Evolutionary conservation across 1,140 invertebrate species (phyloP), one percentile per base, ranked within the genome.

Genomic region (Hypothenemus hampei): DNA sequence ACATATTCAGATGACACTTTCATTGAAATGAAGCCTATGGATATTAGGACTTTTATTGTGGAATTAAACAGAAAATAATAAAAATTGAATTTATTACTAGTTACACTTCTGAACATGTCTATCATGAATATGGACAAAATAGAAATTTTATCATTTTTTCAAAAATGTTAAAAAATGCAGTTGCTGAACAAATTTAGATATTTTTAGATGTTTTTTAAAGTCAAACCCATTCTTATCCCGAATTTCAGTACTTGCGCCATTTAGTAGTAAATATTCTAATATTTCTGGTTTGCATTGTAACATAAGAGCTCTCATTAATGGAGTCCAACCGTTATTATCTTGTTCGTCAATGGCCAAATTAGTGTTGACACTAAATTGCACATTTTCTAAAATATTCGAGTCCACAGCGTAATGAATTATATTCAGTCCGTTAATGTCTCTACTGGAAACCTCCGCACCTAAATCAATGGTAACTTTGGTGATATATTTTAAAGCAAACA

Each of bases 401-500:
- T 78, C 76, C 1, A 76, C 75, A 3, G 77, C 77, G 56, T 73
- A 74, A 64, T 80, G 78, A 39, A 78, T 64, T 2, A 71, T 59
- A 10, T 71, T 73, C 1, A 77, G 65, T 13, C 55, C 59, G 29
- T 61, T 61, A 26, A 57, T 57, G 39, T 61, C 59, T 19, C 4
- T 39, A 21, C 29, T 21, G 22, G 7, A 36, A 23, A 44, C 46
- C 16, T 53, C 19, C 3, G 59, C 59, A 10, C 56, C 56, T 58
- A 23, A 26, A 8, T 3, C 7, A 33, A 1, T 16, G 15, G n/a
- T n/a, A 43, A 31, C 7, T 18, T 19, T 19, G 35, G 16, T 15
- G 31, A 22, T 22, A 19, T 35, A 47, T 19, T 33, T 61, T 15
- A 57, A 21, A 36, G n/a, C 11, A 39, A 40, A 11, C 35, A 69